Percentiles rank a stretch among this genome's conserved stretches.
These are phyloP conservation scores for Cladopsammia gracilis DNA, from an alignment of 64 coral and sea anemone genomes.

Conservation along the genomic window DNA sequence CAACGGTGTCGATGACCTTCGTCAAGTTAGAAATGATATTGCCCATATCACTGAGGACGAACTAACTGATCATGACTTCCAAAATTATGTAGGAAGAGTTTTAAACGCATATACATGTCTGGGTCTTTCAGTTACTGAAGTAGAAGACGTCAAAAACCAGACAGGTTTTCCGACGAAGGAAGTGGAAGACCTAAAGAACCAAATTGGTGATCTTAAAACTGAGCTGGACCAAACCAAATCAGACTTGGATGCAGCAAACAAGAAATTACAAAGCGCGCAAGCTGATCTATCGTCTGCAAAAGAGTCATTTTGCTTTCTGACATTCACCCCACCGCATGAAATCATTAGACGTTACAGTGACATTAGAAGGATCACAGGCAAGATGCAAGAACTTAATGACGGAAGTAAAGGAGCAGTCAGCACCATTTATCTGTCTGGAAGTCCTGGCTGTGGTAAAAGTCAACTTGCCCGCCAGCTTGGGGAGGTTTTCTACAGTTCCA, in stretches of 20 bases:
- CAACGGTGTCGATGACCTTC: neutral
- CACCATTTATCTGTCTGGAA: conserved; percentile 52
- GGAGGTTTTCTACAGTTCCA: neutral
- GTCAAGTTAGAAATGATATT: conserved; percentile 12
- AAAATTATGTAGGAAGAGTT: neutral
- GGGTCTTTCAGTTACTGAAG: neutral
- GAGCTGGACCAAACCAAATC: neutral
- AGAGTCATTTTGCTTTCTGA: neutral
- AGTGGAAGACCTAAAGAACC: neutral
- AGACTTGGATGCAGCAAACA: neutral
- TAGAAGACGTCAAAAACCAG: conserved; percentile 52
- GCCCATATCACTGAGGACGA: neutral
- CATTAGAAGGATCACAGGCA: neutral
- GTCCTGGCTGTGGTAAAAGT: conserved; percentile 54
- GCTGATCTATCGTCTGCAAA: neutral
- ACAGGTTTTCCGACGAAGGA: conserved; percentile 35
- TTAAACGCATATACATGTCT: conserved; percentile 3
- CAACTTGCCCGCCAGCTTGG: conserved; percentile 36
- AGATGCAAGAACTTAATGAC: neutral
- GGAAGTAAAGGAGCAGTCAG: conserved; percentile 2
- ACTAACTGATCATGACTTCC: conserved; percentile 37
- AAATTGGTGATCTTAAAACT: neutral
- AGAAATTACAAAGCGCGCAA: neutral
- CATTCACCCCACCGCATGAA: too few species aligned
- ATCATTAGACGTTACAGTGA: neutral